phyloP scores from a whole-genome alignment of 2,797 vertebrate species.

The Catharus ustulatus region DNA sequence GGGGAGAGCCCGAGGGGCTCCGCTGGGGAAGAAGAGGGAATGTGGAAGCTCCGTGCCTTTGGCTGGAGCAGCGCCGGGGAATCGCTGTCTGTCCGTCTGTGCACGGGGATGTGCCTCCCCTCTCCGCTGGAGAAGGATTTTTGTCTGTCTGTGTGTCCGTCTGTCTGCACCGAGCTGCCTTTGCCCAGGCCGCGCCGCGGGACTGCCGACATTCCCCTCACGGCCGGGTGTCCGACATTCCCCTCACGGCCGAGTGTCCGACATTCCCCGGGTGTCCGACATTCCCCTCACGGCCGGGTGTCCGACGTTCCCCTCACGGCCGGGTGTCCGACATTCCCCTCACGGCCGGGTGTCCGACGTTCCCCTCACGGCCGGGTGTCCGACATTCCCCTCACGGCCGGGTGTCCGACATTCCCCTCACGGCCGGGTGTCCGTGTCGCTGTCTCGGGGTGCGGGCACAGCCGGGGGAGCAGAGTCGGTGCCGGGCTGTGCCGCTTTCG shows the following conservation, averaged over 20 bases:
- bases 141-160: neutral
- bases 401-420: no score
- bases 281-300: no score
- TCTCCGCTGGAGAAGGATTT: neutral
- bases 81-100: neutral
- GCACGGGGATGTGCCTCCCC: accelerated
- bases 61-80: neutral
- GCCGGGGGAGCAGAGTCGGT: neutral
- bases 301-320: no score
- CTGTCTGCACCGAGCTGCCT: neutral
- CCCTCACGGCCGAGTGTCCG: no score
- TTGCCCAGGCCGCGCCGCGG: accelerated
- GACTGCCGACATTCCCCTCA: no score
- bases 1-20: neutral
- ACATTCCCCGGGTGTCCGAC: no score
- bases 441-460: neutral
- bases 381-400: no score
- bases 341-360: no score
- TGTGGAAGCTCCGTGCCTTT: neutral
- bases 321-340: no score
- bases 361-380: no score
- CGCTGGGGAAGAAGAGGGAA: neutral
- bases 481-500: accelerated
- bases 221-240: no score
- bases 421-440: no score